Percentiles rank a stretch among this genome's conserved stretches.
These are phyloP conservation scores for Bombus huntii DNA, from an alignment of 1,140 invertebrate species.

Conservation along the genomic window DNA sequence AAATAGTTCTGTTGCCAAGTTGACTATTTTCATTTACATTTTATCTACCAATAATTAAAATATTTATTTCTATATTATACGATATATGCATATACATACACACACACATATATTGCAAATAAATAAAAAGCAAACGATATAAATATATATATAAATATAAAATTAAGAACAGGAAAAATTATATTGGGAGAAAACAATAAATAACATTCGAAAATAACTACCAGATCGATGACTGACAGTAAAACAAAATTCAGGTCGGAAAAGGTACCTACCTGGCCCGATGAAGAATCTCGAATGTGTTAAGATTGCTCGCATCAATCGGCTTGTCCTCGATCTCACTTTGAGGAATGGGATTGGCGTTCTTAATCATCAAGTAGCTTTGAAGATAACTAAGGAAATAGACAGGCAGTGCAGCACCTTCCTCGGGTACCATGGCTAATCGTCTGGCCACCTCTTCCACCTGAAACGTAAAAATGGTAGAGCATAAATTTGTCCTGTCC, in stretches of 20 bases:
- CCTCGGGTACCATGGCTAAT: constrained; percentile 92
- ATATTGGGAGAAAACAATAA: not conserved
- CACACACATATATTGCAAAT: too few relatives aligned
- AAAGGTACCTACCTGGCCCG: constrained; percentile 87
- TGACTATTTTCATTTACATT: too few relatives aligned
- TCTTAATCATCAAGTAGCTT: constrained; percentile 87
- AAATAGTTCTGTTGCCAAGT: too few relatives aligned
- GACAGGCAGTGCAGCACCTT: constrained; percentile 89
- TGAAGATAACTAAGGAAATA: constrained; percentile 96
- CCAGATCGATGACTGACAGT: too few relatives aligned
- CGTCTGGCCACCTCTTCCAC: constrained; percentile 88
- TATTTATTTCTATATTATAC: too few relatives aligned
- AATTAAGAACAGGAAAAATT: too few relatives aligned
- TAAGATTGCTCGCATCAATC: constrained; percentile 87
- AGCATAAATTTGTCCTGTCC: not conserved
- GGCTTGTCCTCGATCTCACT: constrained; percentile 88
- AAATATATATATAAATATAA: not conserved
- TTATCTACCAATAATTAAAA: too few relatives aligned
- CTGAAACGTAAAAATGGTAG: constrained; percentile 67
- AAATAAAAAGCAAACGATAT: not conserved
- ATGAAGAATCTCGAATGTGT: constrained; percentile 94
- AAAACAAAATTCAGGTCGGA: too few relatives aligned
- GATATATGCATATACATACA: too few relatives aligned
- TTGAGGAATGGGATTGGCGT: constrained; percentile 86
- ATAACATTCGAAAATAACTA: too few relatives aligned